Conservation (phyloP, 1,140 invertebrate species). For the Achroia grisella region DNA sequence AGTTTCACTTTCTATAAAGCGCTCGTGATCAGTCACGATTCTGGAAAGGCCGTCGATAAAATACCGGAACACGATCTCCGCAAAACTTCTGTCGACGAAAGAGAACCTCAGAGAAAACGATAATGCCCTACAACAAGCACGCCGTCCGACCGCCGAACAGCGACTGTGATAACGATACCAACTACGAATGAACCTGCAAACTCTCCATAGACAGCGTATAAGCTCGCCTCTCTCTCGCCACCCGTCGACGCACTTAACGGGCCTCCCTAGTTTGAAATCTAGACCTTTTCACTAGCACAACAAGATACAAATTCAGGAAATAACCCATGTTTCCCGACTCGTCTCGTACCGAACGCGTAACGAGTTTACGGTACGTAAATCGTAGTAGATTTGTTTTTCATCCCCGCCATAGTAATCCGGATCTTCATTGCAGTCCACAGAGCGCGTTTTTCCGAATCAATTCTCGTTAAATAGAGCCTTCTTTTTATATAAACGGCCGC, state of each 20-base stretch:
- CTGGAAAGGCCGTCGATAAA: slow-evolving; percentile 30
- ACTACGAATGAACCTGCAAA: slow-evolving; percentile 59
- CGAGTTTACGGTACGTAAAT: slow-evolving; percentile 69
- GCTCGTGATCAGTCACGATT: slow-evolving; percentile 44
- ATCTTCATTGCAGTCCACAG: slow-evolving; percentile 44
- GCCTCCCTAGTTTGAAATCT: slow-evolving; percentile 20
- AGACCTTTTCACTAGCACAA: slow-evolving; percentile 23
- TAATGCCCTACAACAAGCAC: slow-evolving; percentile 29
- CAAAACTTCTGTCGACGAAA: slow-evolving; percentile 48
- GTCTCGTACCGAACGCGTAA: slow-evolving; percentile 53
- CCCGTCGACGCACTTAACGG: slow-evolving; percentile 32
- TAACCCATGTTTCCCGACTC: slow-evolving; percentile 24
- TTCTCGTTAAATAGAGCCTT: slow-evolving; percentile 56
- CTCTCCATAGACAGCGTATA: slow-evolving; percentile 53
- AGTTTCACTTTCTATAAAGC: slow-evolving; percentile 51
- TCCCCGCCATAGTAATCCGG: slow-evolving; percentile 50
- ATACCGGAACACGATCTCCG: slow-evolving; percentile 40
- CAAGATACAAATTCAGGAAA: slow-evolving; percentile 36
- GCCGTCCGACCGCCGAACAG: slow-evolving; percentile 59
- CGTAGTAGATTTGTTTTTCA: slow-evolving; percentile 69
- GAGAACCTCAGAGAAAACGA: slow-evolving; percentile 17
- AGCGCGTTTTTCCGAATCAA: slow-evolving; percentile 52
- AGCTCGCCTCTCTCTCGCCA: slow-evolving; percentile 60
- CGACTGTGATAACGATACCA: slow-evolving; percentile 67
- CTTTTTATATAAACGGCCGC: slow-evolving; percentile 49